Percentiles rank a stretch among this genome's conserved stretches.
Conservation (phyloP, 2,797 vertebrate genomes). For the Gouania willdenowi region DNA sequence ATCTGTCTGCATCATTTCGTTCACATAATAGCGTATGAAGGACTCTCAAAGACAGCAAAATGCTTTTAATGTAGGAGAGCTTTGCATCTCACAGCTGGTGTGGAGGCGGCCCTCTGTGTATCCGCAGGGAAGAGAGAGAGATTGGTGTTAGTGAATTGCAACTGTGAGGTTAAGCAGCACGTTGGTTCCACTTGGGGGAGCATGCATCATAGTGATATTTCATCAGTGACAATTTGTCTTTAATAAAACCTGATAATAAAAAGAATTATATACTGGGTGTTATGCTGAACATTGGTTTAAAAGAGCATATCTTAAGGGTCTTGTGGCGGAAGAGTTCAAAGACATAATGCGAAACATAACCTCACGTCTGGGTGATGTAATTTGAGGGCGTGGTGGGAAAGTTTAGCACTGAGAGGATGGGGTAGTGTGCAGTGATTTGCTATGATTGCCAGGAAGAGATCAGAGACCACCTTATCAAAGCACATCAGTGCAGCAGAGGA, state of each 20-base stretch:
- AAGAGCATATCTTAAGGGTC: constrained; percentile 5
- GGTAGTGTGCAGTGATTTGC: constrained; percentile 33
- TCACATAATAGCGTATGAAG: constrained; percentile 29
- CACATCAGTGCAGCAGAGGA: constrained; percentile 56
- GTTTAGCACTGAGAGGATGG: constrained; percentile 19
- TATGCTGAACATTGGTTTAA: constrained; percentile 12
- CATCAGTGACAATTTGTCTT: constrained; percentile 26
- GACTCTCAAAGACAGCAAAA: constrained; percentile 65
- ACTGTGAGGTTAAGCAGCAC: constrained; percentile 56
- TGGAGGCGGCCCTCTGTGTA: constrained; percentile 41
- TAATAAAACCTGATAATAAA: not conserved
- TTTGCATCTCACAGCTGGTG: constrained; percentile 69
- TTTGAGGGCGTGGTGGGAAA: constrained; percentile 54
- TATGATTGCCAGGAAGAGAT: constrained; percentile 48
- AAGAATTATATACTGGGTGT: not conserved
- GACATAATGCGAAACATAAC: constrained; percentile 35
- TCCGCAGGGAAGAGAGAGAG: constrained; percentile 34
- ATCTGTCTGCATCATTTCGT: constrained; percentile 27
- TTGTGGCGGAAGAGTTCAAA: constrained; percentile 49
- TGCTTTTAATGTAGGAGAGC: constrained; percentile 68
- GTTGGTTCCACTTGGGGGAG: constrained; percentile 52
- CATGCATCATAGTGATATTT: constrained; percentile 18
- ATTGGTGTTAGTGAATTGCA: constrained; percentile 40
- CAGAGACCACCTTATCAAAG: constrained; percentile 70
- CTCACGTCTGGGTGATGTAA: constrained; percentile 55